Base-by-base conservation (phyloP, 2,113 vertebrate genomes). In the Daubentonia madagascariensis region DNA sequence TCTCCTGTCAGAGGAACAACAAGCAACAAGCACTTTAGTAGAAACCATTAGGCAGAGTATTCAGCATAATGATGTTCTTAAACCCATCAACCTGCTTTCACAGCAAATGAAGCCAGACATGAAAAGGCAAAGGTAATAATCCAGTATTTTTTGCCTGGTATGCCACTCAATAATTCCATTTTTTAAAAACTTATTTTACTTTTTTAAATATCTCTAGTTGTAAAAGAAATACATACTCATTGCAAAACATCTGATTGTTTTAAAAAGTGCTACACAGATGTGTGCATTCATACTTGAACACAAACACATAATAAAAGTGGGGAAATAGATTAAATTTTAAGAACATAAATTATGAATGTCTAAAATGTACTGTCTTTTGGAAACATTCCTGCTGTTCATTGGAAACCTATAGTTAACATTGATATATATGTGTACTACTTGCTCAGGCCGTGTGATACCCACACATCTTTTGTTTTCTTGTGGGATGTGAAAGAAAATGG, bases 61-160 rank as follows among this genome's bases (percentile, higher is more conserved):
- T 98, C 99, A 99, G 91, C 99, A 99, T 96, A 99, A 99, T 61
- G 98, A 99, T 22, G 99, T 99, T 48, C 98, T 99, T n/a, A 99
- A 99, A 52, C 99, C 99, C 0, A 99, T 99, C 97, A 99, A 98
- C 97, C 98, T 99, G 75, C 98, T 99, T 32, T 97, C 99, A 67
- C 98, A 99, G 98, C 98, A 99, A 67, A 79, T 98, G 96, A 98
- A 98, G 5, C 99, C 99, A 50, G 99, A 99, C 52, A 92, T 97
- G 70, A 99, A 99, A 96, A 98, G 99, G 61, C 99, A 99, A 95
- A 99, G 99, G 99, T 99, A 96, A 98, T 97, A 28, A 63, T 32
- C 0, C 94, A 45, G 6, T 81, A 25, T 80, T 7, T 78, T 98
- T 59, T 73, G 81, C 13, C 72, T 91, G 95, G 28, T 25, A 30